Percentiles rank a stretch among this genome's conserved stretches.
Conservation (phyloP, 2,888 invertebrate genomes). For the Xiphydria camelus region DNA sequence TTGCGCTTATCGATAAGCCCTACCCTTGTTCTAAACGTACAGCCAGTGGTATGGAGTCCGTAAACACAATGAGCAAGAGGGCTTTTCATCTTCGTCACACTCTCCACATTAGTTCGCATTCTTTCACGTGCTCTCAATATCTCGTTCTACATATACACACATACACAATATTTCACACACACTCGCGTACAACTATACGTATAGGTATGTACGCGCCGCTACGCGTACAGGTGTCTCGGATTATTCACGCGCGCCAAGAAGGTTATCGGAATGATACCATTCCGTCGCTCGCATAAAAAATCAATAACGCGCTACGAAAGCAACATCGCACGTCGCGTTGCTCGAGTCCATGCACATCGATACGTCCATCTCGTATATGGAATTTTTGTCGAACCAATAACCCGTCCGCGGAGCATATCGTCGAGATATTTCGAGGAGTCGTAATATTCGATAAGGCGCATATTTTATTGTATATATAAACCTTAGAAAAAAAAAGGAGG, state of each 20-base stretch:
- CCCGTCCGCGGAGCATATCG: too few species aligned
- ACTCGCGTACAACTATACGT: not conserved
- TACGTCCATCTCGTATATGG: too few species aligned
- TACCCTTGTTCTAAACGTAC: slow-evolving; percentile 8
- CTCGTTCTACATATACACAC: not conserved
- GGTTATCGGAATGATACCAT: slow-evolving; percentile 10
- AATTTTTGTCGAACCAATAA: too few species aligned
- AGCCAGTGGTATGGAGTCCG: slow-evolving; percentile 8
- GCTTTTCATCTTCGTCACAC: not conserved
- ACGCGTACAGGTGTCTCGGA: not conserved
- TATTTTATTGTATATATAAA: too few species aligned
- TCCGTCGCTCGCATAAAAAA: not conserved
- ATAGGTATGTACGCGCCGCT: slow-evolving; percentile 2
- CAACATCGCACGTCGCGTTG: not conserved
- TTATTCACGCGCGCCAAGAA: too few species aligned
- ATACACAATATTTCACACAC: not conserved
- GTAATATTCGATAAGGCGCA: too few species aligned
- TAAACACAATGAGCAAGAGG: slow-evolving; percentile 9
- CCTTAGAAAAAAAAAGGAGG: too few species aligned
- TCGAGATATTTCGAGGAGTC: too few species aligned
- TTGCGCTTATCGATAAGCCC: too few species aligned
- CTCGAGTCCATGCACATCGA: not conserved
- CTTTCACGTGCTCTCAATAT: not conserved
- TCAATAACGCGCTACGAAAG: not conserved
- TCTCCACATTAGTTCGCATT: not conserved